These are phyloP conservation scores for Archocentrus centrarchus DNA, from an alignment of 2,113 vertebrate genomes.

Conservation along the genomic window DNA sequence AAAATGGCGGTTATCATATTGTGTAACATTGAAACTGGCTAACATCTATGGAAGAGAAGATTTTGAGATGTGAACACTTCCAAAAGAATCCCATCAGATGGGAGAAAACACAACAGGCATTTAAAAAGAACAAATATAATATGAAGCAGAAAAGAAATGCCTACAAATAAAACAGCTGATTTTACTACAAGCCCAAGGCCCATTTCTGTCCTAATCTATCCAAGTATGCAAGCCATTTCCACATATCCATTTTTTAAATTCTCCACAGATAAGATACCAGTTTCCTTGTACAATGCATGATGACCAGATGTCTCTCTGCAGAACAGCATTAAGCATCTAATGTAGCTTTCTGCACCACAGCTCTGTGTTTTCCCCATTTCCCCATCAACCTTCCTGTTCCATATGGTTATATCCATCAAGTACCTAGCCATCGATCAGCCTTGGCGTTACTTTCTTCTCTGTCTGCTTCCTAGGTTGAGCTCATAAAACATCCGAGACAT, in stretches of 20 bases:
- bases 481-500: constrained; percentile 75
- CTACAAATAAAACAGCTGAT: constrained; percentile 8
- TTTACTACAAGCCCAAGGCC: constrained; percentile 1
- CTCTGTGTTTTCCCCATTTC: constrained; percentile 30
- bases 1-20: background rate
- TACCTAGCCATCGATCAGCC: constrained; percentile 69
- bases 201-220: constrained; percentile 32
- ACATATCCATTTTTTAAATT: constrained; percentile 39
- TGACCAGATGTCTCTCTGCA: constrained; percentile 26
- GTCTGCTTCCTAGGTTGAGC: constrained; percentile 63
- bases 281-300: constrained; percentile 33
- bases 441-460: constrained; percentile 64
- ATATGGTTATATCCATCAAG: constrained; percentile 71
- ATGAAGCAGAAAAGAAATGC: constrained; percentile 14
- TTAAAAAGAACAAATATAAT: background rate
- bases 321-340: constrained; percentile 47
- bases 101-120: background rate
- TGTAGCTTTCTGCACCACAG: constrained; percentile 43
- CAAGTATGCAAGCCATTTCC: background rate
- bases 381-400: constrained; percentile 56
- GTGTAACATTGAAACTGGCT: background rate
- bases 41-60: background rate
- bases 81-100: background rate
- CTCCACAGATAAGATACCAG: constrained; percentile 8
- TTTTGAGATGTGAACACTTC: background rate